Conservation (phyloP, 2,797 vertebrate species). For the Phataginus tricuspis region DNA sequence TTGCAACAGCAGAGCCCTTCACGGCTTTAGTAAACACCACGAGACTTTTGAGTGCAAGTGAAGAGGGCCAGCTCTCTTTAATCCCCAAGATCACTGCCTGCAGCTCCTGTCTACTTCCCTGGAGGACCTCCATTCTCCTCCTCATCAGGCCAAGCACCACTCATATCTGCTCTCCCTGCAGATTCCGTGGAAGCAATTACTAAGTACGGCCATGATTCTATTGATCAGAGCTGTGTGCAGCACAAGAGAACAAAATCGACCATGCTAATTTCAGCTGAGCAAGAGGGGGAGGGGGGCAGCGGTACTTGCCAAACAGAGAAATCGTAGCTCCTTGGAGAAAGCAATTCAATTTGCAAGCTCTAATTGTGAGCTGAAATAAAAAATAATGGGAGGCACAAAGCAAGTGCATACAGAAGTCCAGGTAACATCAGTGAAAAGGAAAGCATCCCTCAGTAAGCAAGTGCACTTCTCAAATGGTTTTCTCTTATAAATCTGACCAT, state of each 20-base stretch:
- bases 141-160: conserved; percentile 21
- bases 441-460: neutral
- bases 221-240: conserved; percentile 10
- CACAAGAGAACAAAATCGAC: conserved; percentile 58
- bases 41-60: neutral
- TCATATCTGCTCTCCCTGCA: neutral
- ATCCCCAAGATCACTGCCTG: neutral
- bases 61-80: conserved; percentile 24
- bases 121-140: neutral
- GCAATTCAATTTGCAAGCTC: conserved; percentile 70
- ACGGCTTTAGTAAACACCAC: conserved; percentile 8
- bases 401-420: conserved; percentile 27
- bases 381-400: conserved; percentile 65
- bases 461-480: neutral
- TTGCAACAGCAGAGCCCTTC: neutral
- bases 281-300: neutral
- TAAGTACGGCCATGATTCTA: neutral
- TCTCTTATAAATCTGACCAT: neutral
- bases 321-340: conserved; percentile 52
- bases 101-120: neutral
- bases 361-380: conserved; percentile 70
- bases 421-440: conserved; percentile 26
- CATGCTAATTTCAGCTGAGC: conserved; percentile 48
- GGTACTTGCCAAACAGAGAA: conserved; percentile 62
- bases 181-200: conserved; percentile 25